phyloP scores from a whole-genome alignment of 2,888 invertebrate species.

The Diogma glabrata region DNA sequence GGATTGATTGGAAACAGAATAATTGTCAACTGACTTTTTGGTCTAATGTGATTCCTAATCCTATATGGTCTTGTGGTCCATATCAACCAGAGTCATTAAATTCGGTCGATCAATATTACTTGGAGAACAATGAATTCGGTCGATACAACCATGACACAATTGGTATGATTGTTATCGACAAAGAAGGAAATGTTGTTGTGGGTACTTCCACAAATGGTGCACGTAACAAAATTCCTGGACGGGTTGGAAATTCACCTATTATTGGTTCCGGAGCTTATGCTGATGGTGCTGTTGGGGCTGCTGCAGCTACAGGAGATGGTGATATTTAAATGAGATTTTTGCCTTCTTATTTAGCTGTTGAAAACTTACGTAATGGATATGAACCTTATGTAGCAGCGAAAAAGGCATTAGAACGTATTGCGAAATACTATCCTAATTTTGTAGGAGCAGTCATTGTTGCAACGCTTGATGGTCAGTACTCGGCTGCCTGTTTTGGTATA shows the following conservation, averaged over 20 bases:
- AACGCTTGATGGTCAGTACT: slow-evolving; percentile 60
- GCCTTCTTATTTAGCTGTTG: slow-evolving; percentile 85
- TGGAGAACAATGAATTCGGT: slow-evolving; percentile 31
- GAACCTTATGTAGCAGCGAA: slow-evolving; percentile 61
- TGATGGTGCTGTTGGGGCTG: slow-evolving; percentile 72
- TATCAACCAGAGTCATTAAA: slow-evolving; percentile 42
- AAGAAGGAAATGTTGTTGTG: slow-evolving; percentile 63
- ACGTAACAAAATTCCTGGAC: slow-evolving; percentile 79
- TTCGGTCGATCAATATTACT: slow-evolving; percentile 14
- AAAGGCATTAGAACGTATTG: slow-evolving; percentile 61
- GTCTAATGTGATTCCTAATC: slow-evolving; percentile 80
- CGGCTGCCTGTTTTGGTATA: slow-evolving; percentile 73
- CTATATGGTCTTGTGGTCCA: slow-evolving; percentile 72
- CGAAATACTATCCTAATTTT: slow-evolving; percentile 63
- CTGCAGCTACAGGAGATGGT: slow-evolving; percentile 87
- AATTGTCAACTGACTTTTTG: slow-evolving; percentile 96
- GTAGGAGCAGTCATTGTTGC: slow-evolving; percentile 75
- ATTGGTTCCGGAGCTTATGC: slow-evolving; percentile 94
- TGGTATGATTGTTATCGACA: slow-evolving; percentile 84
- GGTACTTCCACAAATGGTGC: slow-evolving; percentile 97
- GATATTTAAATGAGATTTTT: slow-evolving; percentile 92
- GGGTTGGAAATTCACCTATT: slow-evolving; percentile 40
- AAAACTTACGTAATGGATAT: slow-evolving; percentile 72
- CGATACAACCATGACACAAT: slow-evolving; percentile 88
- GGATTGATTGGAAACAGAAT: slow-evolving; percentile 62